These are phyloP conservation scores for Cynopterus brachyotis DNA, from an alignment of 2,113 vertebrate species.

Conservation along the genomic window DNA sequence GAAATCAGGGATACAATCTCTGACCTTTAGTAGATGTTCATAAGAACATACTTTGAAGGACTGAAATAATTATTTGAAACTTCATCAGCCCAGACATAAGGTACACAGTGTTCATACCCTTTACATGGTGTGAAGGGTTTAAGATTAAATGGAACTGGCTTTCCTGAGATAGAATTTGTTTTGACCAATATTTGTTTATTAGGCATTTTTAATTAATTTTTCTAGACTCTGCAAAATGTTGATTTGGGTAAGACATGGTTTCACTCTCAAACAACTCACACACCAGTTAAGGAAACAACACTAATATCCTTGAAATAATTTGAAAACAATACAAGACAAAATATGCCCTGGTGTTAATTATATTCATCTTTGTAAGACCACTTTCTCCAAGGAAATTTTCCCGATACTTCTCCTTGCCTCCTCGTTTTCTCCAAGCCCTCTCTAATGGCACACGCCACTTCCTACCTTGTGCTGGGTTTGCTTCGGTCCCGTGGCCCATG, in stretches of 20 bases:
- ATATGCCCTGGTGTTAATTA: conserved; percentile 5
- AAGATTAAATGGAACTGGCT: background rate
- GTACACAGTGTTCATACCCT: background rate
- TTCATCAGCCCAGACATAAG: background rate
- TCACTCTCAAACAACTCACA: conserved; percentile 41
- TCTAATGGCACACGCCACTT: background rate
- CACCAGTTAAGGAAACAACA: background rate
- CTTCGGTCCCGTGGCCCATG: background rate
- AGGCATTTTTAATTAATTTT: conserved; percentile 35
- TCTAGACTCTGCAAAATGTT: conserved; percentile 27
- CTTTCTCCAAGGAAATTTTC: conserved; percentile 28
- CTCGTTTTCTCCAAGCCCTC: background rate
- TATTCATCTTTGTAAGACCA: background rate
- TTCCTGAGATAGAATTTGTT: background rate
- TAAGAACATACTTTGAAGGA: background rate
- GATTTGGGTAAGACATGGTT: background rate
- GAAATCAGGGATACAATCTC: background rate
- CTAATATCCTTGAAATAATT: conserved; percentile 41
- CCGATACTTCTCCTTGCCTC: background rate
- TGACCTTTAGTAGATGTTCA: background rate
- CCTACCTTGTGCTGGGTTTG: background rate
- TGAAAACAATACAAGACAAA: background rate
- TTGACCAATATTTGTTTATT: conserved; percentile 36
- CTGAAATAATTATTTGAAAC: background rate
- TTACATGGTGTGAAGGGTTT: background rate